Conservation (phyloP, 1,140 invertebrate genomes). For the Neodiprion fabricii region DNA sequence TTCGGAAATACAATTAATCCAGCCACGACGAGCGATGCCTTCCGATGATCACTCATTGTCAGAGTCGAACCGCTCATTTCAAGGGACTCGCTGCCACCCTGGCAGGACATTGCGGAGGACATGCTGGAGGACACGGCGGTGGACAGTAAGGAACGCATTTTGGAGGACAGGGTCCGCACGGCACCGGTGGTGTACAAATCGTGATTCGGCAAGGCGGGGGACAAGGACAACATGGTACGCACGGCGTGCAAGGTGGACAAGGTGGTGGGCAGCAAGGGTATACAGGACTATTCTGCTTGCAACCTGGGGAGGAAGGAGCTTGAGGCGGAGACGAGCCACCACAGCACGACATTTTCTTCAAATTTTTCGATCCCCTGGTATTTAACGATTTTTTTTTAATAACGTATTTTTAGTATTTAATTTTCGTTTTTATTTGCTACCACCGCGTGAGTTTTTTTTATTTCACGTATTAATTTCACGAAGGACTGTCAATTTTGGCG, state of each 20-base stretch:
- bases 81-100: slow-evolving; percentile 21
- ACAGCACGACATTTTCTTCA: slow-evolving; percentile 1
- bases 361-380: neutral
- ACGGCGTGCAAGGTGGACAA: slow-evolving; percentile 26
- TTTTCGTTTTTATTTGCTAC: no score
- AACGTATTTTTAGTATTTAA: neutral
- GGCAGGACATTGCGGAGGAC: slow-evolving; percentile 26
- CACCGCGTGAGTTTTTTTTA: neutral
- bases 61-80: slow-evolving; percentile 24
- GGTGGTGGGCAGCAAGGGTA: slow-evolving; percentile 1
- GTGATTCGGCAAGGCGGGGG: slow-evolving; percentile 33
- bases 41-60: neutral
- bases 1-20: neutral
- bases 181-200: slow-evolving; percentile 37
- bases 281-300: neutral
- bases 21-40: neutral
- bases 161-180: slow-evolving; percentile 35
- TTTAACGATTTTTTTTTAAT: neutral
- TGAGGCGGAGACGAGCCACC: neutral
- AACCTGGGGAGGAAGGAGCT: neutral
- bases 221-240: slow-evolving; percentile 31
- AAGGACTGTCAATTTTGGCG: neutral
- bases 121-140: slow-evolving; percentile 22
- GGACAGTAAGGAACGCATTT: slow-evolving; percentile 37
- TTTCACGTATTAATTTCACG: neutral